A percentile compares a stretch with the other conserved stretches of the same genome.
phyloP scores from a whole-genome alignment of 2,113 vertebrate species.

The Mus musculus region GRCm39 chr1:152631001-152631500 shows the following conservation, averaged over 20 bases:
- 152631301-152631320: neutral
- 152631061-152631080: neutral
- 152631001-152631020: constrained; percentile 4
- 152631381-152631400: neutral
- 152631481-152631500: neutral
- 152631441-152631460: neutral
- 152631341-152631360: constrained; percentile 18
- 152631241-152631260: constrained; percentile 35
- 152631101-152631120: constrained; percentile 16
- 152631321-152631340: constrained; percentile 1
- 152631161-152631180: neutral
- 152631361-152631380: neutral
- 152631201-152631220: neutral
- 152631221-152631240: neutral
- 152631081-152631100: neutral
- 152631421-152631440: neutral
- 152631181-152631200: neutral
- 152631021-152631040: constrained; percentile 6
- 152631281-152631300: neutral
- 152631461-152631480: neutral
- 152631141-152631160: neutral
- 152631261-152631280: constrained; percentile 39
- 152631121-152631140: constrained; percentile 12
- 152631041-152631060: constrained; percentile 19
- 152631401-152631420: neutral